Base-by-base conservation (phyloP, 2,888 invertebrate species). In the Ligdia adustata region DNA sequence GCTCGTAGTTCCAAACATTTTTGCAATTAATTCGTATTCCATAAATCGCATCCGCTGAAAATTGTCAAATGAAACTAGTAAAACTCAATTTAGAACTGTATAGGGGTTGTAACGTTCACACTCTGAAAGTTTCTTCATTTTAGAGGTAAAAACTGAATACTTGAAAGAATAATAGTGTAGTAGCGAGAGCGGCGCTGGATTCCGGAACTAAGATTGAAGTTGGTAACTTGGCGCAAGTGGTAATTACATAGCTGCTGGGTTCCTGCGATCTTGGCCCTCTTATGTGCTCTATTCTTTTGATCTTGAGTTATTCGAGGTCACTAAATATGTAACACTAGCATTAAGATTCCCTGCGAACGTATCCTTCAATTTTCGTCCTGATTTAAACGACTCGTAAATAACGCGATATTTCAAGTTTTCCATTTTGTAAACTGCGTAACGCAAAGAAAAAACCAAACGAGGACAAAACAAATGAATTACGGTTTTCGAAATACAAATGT, bases 151-250 rank as follows among this genome's bases (percentile, higher is more conserved):
- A 34, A 42, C 13, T 15, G 13, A 28, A 28, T 24, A 29, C 22
- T 39, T 22, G 12, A 22, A 39, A 39, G 14, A 22, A 40, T 15
- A 40, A 34, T 38, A 38, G 32, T 26, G 32, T 38, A 20, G 9
- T 9, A 4, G 9, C 14, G 20, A 43, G 12, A 31, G 32, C 18
- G 22, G 2, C 3, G n/a, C 12, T 1, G 20, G 22, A 26, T 39
- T 32, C 9, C 18, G 13, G 11, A 20, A 14, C 26, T 13, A n/a
- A 24, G 39, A 20, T 34, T 35, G 47, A 31, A 31, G 35, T 46
- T 47, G 46, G 28, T n/a, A 39, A 27, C 45, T 39, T 16, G 22
- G 9, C 6, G 14, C 6, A 4, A 32, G 9, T 11, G 38, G 15
- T 24, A n/a, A n/a, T 13, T 32, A 26, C 33, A 35, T 15, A 24